Percentiles rank a stretch among this genome's conserved stretches.
phyloP scores from a whole-genome alignment of 2,113 vertebrate species.

The Pao palembangensis region DNA sequence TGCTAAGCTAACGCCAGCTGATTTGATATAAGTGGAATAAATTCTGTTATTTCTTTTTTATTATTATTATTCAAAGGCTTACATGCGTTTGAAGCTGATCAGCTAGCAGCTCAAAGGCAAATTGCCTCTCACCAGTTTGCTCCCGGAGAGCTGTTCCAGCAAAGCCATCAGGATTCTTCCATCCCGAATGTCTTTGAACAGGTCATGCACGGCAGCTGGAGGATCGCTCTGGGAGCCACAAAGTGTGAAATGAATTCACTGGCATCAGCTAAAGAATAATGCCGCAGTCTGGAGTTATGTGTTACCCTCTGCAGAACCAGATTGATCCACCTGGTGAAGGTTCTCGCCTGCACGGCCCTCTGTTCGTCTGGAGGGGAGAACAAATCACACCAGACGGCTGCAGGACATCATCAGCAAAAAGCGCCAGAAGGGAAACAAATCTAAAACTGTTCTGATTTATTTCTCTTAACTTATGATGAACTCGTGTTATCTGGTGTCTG shows the following conservation, averaged over 20 bases:
- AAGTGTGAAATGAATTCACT: neutral
- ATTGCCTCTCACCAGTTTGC: conserved; percentile 76
- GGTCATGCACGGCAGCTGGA: conserved; percentile 80
- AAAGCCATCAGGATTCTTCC: conserved; percentile 86
- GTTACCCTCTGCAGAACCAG: conserved; percentile 57
- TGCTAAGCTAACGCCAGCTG: neutral
- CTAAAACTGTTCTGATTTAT: neutral
- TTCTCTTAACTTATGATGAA: neutral
- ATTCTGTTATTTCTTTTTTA: neutral
- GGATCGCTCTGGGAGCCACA: conserved; percentile 73
- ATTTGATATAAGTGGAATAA: no score
- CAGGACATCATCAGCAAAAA: neutral
- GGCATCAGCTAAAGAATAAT: neutral
- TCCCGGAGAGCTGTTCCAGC: conserved; percentile 86
- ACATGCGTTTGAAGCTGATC: neutral
- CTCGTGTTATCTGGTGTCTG: neutral
- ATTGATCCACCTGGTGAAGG: conserved; percentile 68
- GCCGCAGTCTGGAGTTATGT: neutral
- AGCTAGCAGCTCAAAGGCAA: neutral
- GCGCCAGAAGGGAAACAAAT: neutral
- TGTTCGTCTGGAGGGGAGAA: conserved; percentile 36
- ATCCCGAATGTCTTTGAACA: conserved; percentile 87
- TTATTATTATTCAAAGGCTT: neutral
- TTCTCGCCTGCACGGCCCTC: conserved; percentile 37
- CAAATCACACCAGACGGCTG: neutral